Conservation (phyloP, 2,113 vertebrate genomes). For the Ramphastos sulfuratus region DNA sequence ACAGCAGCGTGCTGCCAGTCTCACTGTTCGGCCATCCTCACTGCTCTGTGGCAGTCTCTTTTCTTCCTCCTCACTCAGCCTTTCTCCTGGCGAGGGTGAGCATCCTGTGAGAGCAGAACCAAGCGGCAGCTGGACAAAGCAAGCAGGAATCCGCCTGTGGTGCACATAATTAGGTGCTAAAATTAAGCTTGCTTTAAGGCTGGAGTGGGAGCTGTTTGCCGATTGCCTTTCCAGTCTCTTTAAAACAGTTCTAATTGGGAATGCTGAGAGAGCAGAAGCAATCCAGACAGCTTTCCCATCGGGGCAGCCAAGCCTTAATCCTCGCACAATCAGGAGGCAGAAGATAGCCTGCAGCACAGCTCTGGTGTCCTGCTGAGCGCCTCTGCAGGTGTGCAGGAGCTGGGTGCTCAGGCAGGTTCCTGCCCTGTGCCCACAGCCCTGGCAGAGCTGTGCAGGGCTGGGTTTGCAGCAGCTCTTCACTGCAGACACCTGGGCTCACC, state of each 20-base stretch:
- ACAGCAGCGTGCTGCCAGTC: background rate
- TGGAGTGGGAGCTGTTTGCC: background rate
- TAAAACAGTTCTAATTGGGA: background rate
- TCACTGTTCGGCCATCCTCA: background rate
- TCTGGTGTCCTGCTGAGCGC: background rate
- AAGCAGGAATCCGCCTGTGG: background rate
- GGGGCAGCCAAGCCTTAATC: conserved; percentile 23
- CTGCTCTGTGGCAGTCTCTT: background rate
- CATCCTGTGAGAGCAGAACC: background rate
- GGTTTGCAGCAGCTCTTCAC: rapidly evolving
- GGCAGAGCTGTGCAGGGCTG: background rate
- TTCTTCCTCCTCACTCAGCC: background rate
- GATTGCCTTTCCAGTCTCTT: background rate
- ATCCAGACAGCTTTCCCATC: background rate
- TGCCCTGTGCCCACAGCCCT: background rate
- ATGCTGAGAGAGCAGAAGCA: background rate
- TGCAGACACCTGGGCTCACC: background rate
- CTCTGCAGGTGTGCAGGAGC: background rate
- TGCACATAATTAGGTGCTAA: background rate
- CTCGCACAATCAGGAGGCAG: background rate
- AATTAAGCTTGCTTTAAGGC: background rate
- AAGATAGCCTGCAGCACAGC: conserved; percentile 3
- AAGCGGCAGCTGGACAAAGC: background rate
- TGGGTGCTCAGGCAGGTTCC: background rate
- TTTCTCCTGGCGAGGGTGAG: background rate